These are phyloP conservation scores for Thelaira solivaga DNA, from an alignment of 2,888 invertebrate genomes.

Conservation along the genomic window DNA sequence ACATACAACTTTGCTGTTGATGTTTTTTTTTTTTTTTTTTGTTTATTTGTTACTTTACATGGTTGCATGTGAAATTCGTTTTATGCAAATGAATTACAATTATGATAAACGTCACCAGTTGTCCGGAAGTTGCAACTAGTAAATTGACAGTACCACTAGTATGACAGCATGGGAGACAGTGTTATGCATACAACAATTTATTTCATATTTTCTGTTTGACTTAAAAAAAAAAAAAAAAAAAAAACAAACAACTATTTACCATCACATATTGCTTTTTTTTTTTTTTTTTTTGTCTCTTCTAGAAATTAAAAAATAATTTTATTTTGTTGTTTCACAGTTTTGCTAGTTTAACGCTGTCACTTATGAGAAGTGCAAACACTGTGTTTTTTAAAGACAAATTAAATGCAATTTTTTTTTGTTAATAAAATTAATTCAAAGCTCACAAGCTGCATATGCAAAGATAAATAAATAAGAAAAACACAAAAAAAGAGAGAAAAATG, in stretches of 20 bases:
- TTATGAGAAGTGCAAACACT: conserved; percentile 54
- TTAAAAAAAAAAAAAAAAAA: no score
- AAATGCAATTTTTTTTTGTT: conserved; percentile 43
- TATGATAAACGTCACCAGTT: conserved; percentile 75
- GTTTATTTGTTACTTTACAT: conserved; percentile 65
- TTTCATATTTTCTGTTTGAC: conserved; percentile 10
- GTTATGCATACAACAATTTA: conserved; percentile 41
- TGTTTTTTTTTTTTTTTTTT: background rate
- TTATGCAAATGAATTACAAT: conserved; percentile 74
- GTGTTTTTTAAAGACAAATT: conserved; percentile 48
- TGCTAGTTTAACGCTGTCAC: conserved; percentile 57
- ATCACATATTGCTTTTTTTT: no score
- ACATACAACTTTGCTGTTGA: conserved; percentile 4
- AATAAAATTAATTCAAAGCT: conserved; percentile 6
- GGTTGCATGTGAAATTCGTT: conserved; percentile 61
- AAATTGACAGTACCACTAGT: conserved; percentile 65
- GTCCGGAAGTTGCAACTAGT: conserved; percentile 73
- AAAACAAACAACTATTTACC: no score
- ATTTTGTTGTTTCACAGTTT: conserved; percentile 33
- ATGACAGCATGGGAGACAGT: conserved; percentile 53
- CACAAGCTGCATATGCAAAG: background rate
- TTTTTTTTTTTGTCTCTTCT: no score
- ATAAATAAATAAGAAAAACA: background rate
- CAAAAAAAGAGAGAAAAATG: conserved; percentile 22
- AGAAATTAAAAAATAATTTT: conserved; percentile 6